These are phyloP conservation scores for Sipha flava DNA, from an alignment of 1,140 invertebrate genomes.

Conservation along the genomic window DNA sequence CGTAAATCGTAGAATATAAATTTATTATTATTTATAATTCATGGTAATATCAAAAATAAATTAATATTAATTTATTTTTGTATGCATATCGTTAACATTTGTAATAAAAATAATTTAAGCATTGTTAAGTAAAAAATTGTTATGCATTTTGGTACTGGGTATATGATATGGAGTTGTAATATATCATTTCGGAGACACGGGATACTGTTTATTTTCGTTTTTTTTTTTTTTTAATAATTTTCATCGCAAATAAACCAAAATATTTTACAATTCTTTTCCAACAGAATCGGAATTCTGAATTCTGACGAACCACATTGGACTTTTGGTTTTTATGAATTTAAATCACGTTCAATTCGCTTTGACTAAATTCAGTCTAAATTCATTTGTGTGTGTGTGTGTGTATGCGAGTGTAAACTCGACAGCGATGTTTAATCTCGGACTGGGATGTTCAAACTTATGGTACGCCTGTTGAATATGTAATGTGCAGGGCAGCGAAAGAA, in stretches of 20 bases:
- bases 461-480: conserved; percentile 16
- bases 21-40: no score
- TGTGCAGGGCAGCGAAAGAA: not conserved
- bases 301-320: not conserved
- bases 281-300: not conserved
- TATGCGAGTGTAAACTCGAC: not conserved
- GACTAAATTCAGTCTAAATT: not conserved
- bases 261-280: not conserved
- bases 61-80: no score
- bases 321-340: not conserved
- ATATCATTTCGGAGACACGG: no score
- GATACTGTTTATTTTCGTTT: not conserved
- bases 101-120: no score
- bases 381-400: not conserved
- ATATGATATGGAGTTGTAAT: no score
- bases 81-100: no score
- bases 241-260: not conserved
- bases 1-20: no score
- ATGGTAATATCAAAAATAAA: no score
- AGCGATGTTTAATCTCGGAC: not conserved
- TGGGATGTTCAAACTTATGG: not conserved
- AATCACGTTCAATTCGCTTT: not conserved
- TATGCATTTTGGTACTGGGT: no score
- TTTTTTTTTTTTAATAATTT: not conserved
- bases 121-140: no score